A percentile compares a stretch with the other conserved stretches of the same genome.
These are phyloP conservation scores for Lophius americanus DNA, from an alignment of 2,797 vertebrate genomes.

Conservation along the genomic window DNA sequence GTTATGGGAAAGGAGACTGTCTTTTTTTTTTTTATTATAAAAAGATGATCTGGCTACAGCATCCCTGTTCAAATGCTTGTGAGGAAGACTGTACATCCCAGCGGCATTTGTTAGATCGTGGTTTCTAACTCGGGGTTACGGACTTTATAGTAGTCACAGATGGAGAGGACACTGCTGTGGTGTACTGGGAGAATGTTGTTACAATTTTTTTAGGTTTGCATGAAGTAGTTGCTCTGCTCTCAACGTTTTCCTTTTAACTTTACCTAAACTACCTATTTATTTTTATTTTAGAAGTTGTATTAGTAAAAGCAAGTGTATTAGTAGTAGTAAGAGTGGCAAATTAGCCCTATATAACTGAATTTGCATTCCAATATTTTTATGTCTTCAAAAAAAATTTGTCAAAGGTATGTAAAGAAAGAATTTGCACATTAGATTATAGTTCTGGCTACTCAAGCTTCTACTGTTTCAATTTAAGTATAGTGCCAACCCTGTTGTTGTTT, in stretches of 20 bases:
- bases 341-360: neutral
- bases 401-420: no score
- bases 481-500: no score
- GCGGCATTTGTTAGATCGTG: slow-evolving; percentile 20
- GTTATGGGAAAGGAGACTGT: slow-evolving; percentile 10
- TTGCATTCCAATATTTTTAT: no score
- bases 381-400: neutral
- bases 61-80: slow-evolving; percentile 56
- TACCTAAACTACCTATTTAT: neutral
- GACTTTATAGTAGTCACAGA: slow-evolving; percentile 12
- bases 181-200: neutral
- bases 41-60: slow-evolving; percentile 26
- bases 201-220: neutral
- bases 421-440: no score
- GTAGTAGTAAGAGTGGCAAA: neutral
- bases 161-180: neutral
- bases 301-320: neutral
- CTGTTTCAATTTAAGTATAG: no score
- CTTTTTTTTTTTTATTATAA: slow-evolving; percentile 6
- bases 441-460: no score
- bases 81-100: slow-evolving; percentile 26
- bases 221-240: neutral
- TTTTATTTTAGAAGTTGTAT: neutral
- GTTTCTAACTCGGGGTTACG: slow-evolving; percentile 1
- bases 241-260: neutral